phyloP scores from a whole-genome alignment of 64 coral and sea anemone genomes.

The Actinia equina region DNA sequence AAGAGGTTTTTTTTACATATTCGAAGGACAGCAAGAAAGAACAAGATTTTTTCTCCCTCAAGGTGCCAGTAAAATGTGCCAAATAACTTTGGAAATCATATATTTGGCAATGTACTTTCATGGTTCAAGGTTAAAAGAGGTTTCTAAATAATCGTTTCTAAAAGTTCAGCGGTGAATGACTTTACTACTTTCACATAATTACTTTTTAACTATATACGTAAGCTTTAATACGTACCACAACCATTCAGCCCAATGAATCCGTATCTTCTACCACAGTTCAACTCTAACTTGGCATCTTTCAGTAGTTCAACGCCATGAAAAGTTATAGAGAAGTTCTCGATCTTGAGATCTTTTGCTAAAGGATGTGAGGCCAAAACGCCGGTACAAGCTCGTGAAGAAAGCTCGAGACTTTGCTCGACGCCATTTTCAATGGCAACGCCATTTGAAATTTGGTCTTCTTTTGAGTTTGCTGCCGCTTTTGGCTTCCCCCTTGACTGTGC shows the following conservation, averaged over 20 bases:
- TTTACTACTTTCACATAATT: background rate
- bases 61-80: too few species aligned
- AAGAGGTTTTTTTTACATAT: background rate
- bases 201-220: background rate
- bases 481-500: slow-evolving; percentile 93
- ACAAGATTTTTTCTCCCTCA: background rate
- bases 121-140: too few species aligned
- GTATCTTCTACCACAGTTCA: slow-evolving; percentile 96
- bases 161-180: background rate
- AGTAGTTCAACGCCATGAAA: slow-evolving; percentile 96
- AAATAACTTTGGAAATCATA: too few species aligned
- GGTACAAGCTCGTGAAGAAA: slow-evolving; percentile 82
- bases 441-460: slow-evolving; percentile 51
- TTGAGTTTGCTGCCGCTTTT: slow-evolving; percentile 43
- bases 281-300: slow-evolving; percentile 78
- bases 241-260: slow-evolving; percentile 94
- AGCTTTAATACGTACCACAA: slow-evolving; percentile 66
- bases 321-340: slow-evolving; percentile 97
- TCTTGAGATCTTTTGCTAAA: slow-evolving; percentile 82
- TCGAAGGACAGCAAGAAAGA: background rate
- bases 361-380: slow-evolving; percentile 99
- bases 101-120: too few species aligned
- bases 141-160: background rate
- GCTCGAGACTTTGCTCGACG: slow-evolving; percentile 48
- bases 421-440: slow-evolving; percentile 40